A percentile compares a stretch with the other conserved stretches of the same genome.
phyloP scores from a whole-genome alignment of 2,113 vertebrate genomes.

The Gnathonemus echidnorhynchus region DNA sequence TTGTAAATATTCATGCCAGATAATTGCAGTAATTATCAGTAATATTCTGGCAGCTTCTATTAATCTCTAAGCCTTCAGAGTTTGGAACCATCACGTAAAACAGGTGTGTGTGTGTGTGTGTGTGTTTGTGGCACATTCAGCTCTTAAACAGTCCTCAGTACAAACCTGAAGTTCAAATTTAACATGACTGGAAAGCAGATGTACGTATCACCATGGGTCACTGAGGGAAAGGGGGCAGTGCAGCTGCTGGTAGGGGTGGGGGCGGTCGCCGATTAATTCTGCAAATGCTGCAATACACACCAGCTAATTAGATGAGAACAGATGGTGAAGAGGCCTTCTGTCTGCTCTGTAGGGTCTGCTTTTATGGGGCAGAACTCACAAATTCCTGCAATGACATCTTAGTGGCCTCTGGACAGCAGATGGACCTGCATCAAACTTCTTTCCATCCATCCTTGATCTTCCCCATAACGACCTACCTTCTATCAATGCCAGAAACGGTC shows the following conservation, averaged over 20 bases:
- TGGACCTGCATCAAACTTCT: neutral
- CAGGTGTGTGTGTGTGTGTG: neutral
- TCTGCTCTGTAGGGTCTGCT: neutral
- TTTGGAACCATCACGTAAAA: neutral
- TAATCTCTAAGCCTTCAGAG: neutral
- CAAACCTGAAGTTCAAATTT: neutral
- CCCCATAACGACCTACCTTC: neutral
- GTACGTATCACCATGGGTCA: neutral
- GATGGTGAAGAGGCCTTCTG: slow-evolving; percentile 6
- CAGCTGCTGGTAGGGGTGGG: neutral
- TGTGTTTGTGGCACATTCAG: neutral
- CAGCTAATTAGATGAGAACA: neutral
- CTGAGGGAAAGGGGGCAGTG: neutral
- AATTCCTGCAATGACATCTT: neutral
- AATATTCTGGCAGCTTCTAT: neutral
- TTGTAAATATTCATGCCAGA: neutral
- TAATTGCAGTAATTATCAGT: neutral
- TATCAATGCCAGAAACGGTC: neutral
- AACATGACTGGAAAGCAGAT: neutral
- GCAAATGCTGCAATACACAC: neutral
- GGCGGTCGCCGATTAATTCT: neutral
- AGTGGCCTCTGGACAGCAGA: neutral
- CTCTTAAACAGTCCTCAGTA: neutral
- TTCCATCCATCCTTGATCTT: neutral
- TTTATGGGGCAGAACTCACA: neutral